Evolutionary conservation across 1,140 invertebrate species (phyloP), one percentile per base, ranked within the genome.

Genomic region (Nephila pilipes): DNA sequence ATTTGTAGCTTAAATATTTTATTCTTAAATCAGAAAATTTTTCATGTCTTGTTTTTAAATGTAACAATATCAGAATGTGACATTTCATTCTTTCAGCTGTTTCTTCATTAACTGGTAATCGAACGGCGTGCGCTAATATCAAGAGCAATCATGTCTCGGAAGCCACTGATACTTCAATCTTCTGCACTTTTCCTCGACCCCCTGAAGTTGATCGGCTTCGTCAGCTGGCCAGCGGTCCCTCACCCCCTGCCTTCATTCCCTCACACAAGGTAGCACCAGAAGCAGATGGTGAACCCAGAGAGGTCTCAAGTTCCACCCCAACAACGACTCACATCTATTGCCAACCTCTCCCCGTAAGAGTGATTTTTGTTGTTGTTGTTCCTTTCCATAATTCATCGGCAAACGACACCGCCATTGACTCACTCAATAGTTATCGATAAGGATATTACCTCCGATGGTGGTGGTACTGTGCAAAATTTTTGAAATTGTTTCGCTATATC

Each of bases 241-340:
- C 89, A 22, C 89, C 57, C 79, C 57, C 89, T 6, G 89, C 79
- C 22, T 55, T 80, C 25, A 91, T 91, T 57, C 89, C 79, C 36
- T 63, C 38, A 2, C n/a, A 20, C 79, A 80, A 80, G 14, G 20
- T 90, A 90, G 69, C 75, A 2, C 22, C 57, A 60, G 89, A 91
- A 60, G 36, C 87, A 89, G 87, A 89, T 89, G 87, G 54, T 57
- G 69, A 57, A 16, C 32, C n/a, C 16, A 32, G 10, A 32, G 5
- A 25, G 16, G 29, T n/a, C 12, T 54, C 80, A 12, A 55, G 38
- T 83, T 81, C 89, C 32, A 46, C 25, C 25, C 46, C 87, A 75
- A 38, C 75, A 32, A 16, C 63, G 2, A 83, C 79, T 22, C 89
- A 91, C 36, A 91, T 91, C 75, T 91, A 91, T 29, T 91, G 79